Base-by-base conservation (phyloP, 2,888 invertebrate genomes). In the Agriotes lineatus region DNA sequence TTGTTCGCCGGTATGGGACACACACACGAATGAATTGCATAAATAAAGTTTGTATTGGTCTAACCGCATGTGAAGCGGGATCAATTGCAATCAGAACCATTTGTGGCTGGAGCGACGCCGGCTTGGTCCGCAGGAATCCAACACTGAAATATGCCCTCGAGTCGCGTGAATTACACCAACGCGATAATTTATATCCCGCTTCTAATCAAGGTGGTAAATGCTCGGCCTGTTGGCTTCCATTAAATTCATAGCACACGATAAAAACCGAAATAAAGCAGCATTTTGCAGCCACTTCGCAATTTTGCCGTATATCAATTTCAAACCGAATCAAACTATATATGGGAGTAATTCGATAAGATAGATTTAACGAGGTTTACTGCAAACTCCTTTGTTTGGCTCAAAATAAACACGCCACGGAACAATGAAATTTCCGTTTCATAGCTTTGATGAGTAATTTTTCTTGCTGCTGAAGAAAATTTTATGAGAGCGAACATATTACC, bases 201-300 rank as follows among this genome's bases (percentile, higher is more conserved):
- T 80, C 79, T 81, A 82, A 82, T 82, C 81, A 82, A 81, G 81
- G 80, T 80, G 81, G 81, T 81, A 82, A 82, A 81, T 80, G 81
- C 79, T 77, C 74, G 74, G 77, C 75, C 75, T 76, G 75, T 78
- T 77, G 78, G 77, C 77, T 80, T 77, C 78, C 76, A 79, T 80
- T 79, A 80, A 80, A 80, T 80, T 79, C 79, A 73, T 71, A 73
- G 71, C 69, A 74, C 74, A 77, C 74, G 75, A 73, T 72, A 73
- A 75, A 74, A 70, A 70, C 69, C 65, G 64, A 65, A 68, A 69
- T 64, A 65, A 64, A 69, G 45, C 42, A 39, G 59, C 52, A 52
- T 64, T 69, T 69, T 64, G 69, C 48, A 64, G 35, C 59, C 56
- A 61, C 54, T 61, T 35, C 48, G 56, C 56, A 67, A 67, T 67